Percentiles rank a stretch among this genome's conserved stretches.
Conservation (phyloP, 2,797 vertebrate genomes). For the Microctenopoma stevenorrisi region DNA sequence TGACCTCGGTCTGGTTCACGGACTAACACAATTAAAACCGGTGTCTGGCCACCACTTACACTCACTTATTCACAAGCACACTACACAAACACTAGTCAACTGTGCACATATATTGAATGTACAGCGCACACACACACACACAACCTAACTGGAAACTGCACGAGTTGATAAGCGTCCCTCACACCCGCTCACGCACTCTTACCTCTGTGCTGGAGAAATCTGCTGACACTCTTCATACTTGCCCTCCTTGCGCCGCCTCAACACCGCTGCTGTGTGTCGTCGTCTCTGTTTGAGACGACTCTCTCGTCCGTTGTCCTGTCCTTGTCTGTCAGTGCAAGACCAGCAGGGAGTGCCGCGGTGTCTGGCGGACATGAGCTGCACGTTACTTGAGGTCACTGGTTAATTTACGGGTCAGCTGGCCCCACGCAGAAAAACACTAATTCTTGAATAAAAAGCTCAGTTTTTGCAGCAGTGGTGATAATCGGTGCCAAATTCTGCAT, state of each 20-base stretch:
- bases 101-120: slow-evolving; percentile 32
- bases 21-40: slow-evolving; percentile 88
- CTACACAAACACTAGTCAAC: slow-evolving; percentile 24
- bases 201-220: slow-evolving; percentile 74
- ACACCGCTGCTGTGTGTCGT: slow-evolving; percentile 69
- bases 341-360: slow-evolving; percentile 21
- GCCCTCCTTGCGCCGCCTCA: slow-evolving; percentile 50
- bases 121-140: slow-evolving; percentile 38
- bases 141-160: slow-evolving; percentile 80
- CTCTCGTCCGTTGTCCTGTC: slow-evolving; percentile 53
- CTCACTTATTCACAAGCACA: slow-evolving; percentile 55
- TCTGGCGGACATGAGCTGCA: neutral
- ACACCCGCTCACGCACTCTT: slow-evolving; percentile 72
- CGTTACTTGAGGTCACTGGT: slow-evolving; percentile 43
- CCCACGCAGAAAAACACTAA: slow-evolving; percentile 13
- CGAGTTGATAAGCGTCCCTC: slow-evolving; percentile 71
- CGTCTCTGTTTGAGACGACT: slow-evolving; percentile 51
- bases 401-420: slow-evolving; percentile 40
- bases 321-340: slow-evolving; percentile 55
- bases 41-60: slow-evolving; percentile 79
- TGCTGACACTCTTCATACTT: slow-evolving; percentile 73
- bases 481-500: slow-evolving; percentile 60
- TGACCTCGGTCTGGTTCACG: slow-evolving; percentile 88
- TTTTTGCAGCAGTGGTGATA: slow-evolving; percentile 40
- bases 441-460: slow-evolving; percentile 42